Evolutionary conservation across 2,888 invertebrate species (phyloP).

Genomic region (Dascillus cervinus): DNA sequence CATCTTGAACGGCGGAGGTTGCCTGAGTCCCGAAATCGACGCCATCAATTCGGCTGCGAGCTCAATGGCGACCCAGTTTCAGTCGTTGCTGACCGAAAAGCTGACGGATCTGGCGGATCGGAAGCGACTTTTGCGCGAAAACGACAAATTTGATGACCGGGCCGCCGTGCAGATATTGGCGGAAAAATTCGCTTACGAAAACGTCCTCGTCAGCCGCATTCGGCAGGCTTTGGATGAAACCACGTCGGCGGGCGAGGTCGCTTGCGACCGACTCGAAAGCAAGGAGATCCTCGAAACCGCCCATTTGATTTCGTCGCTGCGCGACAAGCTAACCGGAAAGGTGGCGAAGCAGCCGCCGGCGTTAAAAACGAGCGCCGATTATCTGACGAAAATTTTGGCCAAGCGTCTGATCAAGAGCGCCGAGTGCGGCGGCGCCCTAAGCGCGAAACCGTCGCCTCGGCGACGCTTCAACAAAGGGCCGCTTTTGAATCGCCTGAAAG

Average conservation of each 20-base stretch:
- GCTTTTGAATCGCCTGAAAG: constrained; percentile 16
- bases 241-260: constrained; percentile 36
- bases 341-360: constrained; percentile 39
- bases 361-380: constrained; percentile 50
- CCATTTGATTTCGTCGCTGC: constrained; percentile 65
- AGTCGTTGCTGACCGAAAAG: constrained; percentile 61
- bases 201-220: constrained; percentile 54
- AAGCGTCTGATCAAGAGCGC: constrained; percentile 50
- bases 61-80: constrained; percentile 55
- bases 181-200: constrained; percentile 75
- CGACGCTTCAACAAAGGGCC: constrained; percentile 9
- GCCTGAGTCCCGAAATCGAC: constrained; percentile 48
- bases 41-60: constrained; percentile 50
- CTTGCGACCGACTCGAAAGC: constrained; percentile 53
- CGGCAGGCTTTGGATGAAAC: constrained; percentile 59
- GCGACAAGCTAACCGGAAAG: constrained; percentile 56
- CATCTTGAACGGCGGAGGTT: constrained; percentile 48
- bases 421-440: constrained; percentile 19
- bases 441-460: constrained; percentile 5
- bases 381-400: constrained; percentile 68
- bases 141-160: constrained; percentile 59
- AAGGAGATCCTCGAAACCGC: constrained; percentile 70
- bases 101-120: constrained; percentile 60
- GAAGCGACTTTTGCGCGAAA: constrained; percentile 57
- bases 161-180: constrained; percentile 65